Evolutionary conservation across 2,888 invertebrate species (phyloP), one percentile per base, ranked within the genome.

Genomic region (Listrodromus nycthemerus): DNA sequence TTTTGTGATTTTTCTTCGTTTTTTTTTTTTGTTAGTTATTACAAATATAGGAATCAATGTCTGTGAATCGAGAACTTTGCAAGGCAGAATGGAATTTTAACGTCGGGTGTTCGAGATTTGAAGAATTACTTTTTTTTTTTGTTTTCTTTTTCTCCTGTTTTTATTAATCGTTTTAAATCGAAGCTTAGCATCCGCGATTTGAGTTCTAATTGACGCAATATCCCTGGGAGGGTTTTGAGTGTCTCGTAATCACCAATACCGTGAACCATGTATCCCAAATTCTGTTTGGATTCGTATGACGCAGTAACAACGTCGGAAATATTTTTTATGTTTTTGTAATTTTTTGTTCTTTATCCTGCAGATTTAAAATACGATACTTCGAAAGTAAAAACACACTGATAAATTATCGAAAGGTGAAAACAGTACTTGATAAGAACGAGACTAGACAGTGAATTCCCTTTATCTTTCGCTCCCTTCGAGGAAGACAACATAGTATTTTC

Each of bases 171-270:
- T 52, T 61, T 73, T n/a, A 71, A 73, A 76, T 83, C 37, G 45
- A 80, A 77, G 69, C 70, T 75, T 41, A 79, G 69, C 73, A 73
- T 73, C 55, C 73, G 65, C 73, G 75, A 69, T 74, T 77, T 70
- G 66, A 74, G 66, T 73, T 85, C 74, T 85, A 84, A 83, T 86
- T 85, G 86, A 85, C 85, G 80, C 83, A 78, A 74, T 73, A 71
- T 80, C 81, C 77, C 78, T 67, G 75, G 63, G 69, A 78, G 75
- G 78, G 41, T 81, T 76, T 80, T 82, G 58, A 78, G 77, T 86
- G 67, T 84, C 84, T 86, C 88, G 87, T 85, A 88, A 89, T 83
- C 82, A 85, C 84, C 85, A 77, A 82, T 33, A 37, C 66, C 55
- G 79, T 65, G 65, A 81, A 80, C 65, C 65, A 67, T 52, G 27